Conservation (phyloP, 2,888 invertebrate genomes). For the Linnaemya vulpina region DNA sequence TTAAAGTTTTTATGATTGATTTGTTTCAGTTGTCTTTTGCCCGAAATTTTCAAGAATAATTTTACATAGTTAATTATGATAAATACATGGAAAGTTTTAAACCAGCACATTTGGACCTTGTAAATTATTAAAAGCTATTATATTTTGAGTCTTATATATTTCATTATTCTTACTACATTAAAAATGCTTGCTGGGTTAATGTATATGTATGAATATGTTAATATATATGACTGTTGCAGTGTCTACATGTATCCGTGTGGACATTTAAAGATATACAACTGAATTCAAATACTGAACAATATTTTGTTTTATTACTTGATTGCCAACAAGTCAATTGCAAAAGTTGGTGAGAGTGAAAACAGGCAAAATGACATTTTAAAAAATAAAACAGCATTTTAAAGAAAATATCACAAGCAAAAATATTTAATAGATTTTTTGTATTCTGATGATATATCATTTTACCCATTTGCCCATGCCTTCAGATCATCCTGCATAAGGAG, state of each 20-base stretch:
- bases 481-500: too few species aligned
- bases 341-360: conserved; percentile 9
- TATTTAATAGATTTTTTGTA: background rate
- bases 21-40: too few species aligned
- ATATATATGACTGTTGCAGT: background rate
- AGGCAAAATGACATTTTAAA: conserved; percentile 14
- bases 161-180: background rate
- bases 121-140: too few species aligned
- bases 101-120: background rate
- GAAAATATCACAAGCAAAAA: conserved; percentile 33
- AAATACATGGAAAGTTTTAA: background rate
- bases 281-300: conserved; percentile 57
- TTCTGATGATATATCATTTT: too few species aligned
- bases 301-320: conserved; percentile 57
- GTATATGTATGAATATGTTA: background rate
- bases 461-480: background rate
- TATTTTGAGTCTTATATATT: background rate
- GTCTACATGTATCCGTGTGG: background rate
- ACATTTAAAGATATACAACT: conserved; percentile 51
- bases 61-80: too few species aligned
- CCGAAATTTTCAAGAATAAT: too few species aligned
- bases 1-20: too few species aligned
- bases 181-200: background rate
- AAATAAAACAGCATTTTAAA: conserved; percentile 46
- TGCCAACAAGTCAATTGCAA: conserved; percentile 58